These are phyloP conservation scores for Eucidaris tribuloides DNA, from an alignment of 35 echinoderm and acorn worm genomes.

Conservation along the genomic window DNA sequence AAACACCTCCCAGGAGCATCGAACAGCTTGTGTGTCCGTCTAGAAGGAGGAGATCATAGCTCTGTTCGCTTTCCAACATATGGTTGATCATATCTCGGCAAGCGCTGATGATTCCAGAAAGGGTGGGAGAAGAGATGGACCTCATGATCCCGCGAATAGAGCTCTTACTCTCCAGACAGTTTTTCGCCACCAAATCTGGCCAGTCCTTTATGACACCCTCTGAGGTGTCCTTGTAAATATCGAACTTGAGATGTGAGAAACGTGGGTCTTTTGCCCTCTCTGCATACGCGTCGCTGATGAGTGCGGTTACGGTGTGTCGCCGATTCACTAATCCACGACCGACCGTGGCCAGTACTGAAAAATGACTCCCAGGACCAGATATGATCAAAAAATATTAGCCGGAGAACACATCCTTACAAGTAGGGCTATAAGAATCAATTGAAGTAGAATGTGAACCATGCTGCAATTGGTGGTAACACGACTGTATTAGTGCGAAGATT, in stretches of 20 bases:
- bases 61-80: background rate
- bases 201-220: background rate
- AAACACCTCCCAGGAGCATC: background rate
- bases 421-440: no score
- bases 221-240: background rate
- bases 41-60: background rate
- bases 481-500: no score
- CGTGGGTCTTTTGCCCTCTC: background rate
- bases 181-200: background rate
- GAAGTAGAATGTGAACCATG: no score
- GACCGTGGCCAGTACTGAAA: background rate
- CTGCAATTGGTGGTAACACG: no score
- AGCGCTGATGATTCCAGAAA: background rate
- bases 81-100: constrained; percentile 13
- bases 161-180: background rate
- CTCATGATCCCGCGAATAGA: background rate
- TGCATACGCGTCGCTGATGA: constrained; percentile 3
- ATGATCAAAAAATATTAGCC: no score
- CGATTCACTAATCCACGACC: background rate
- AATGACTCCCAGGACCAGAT: constrained; percentile 16
- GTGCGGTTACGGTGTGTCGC: background rate
- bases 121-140: background rate
- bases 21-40: constrained; percentile 1
- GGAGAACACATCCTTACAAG: no score
- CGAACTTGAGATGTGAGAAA: background rate